Percentiles rank a stretch among this genome's conserved stretches.
Evolutionary conservation across 2,113 vertebrate species (phyloP).

Genomic region (human (Homo sapiens)): GRCh38 chrX:72404001-72404500

Average conservation of each 20-base stretch:
- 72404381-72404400: background rate
- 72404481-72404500: background rate
- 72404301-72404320: slow-evolving; percentile 13
- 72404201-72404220: background rate
- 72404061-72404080: background rate
- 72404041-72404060: background rate
- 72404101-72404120: background rate
- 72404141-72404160: background rate
- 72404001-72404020: too few species aligned
- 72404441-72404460: slow-evolving; percentile 19
- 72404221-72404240: background rate
- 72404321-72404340: background rate
- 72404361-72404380: background rate
- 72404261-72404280: background rate
- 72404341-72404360: background rate
- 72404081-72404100: background rate
- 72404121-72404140: background rate
- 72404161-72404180: background rate
- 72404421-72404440: background rate
- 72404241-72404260: background rate
- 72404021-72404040: too few species aligned
- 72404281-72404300: background rate
- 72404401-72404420: background rate
- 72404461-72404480: slow-evolving; percentile 27
- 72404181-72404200: background rate